Base-by-base conservation (phyloP, 2,888 invertebrate genomes). In the Proisotoma minuta region DNA sequence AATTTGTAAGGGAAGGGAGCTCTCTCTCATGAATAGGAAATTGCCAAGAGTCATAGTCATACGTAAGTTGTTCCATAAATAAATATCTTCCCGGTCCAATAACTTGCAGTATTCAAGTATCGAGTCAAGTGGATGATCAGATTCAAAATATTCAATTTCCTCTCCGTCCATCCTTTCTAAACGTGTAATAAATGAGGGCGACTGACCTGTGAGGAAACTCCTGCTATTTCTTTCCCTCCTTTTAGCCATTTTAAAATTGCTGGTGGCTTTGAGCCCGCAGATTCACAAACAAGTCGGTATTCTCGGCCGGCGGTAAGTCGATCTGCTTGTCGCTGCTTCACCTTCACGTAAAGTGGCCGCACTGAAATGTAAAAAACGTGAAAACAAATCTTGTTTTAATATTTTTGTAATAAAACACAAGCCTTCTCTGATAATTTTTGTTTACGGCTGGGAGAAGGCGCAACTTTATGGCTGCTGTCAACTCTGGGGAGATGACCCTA, bases 171-270 rank as follows among this genome's bases (percentile, higher is more conserved):
- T 49, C 48, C 23, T 60, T 24, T 23, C 20, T 34, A 28, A 34
- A 24, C 54, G 3, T 27, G 57, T 68, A 66, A 68, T 60, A 65
- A 66, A 68, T 57, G 66, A 64, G 60, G 18, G 1, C 27, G 34
- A 71, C 66, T 71, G 67, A 73, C 73, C 72, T 73, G 70, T 61
- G 73, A 70, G 67, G 62, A 68, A 58, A 70, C 73, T 66, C 68
- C 68, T 60, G 87, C 88, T 71, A 91, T 84, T 79, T 87, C 88
- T 75, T 87, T 83, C 76, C 86, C 89, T 75, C 87, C 88, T 78
- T 89, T 91, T 89, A 90, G 91, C 93, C 93, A 93, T 56, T 89
- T 88, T 76, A 92, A 87, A 34, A 59, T 50, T 2, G 92, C 91
- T 70, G 89, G 87, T 8, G 93, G 92, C 70, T 89, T 83, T n/a